Percentiles rank a stretch among this genome's conserved stretches.
Conservation (phyloP, 2,797 vertebrate species). For the Poeciliopsis infans region DNA sequence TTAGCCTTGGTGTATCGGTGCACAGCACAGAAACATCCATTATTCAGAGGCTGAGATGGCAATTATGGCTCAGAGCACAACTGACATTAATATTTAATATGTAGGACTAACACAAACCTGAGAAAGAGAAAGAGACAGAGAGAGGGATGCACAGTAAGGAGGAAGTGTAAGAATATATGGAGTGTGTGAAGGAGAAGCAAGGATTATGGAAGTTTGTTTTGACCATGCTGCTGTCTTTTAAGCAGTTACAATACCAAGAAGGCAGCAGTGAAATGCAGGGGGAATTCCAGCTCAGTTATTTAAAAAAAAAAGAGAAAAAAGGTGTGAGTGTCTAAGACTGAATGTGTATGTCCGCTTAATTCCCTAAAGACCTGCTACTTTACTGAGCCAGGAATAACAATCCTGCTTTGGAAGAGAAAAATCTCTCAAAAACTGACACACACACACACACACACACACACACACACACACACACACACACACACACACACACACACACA, state of each 20-base stretch:
- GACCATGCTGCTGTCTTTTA: slow-evolving; percentile 65
- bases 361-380: slow-evolving; percentile 65
- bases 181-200: slow-evolving; percentile 47
- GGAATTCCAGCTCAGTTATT: slow-evolving; percentile 68
- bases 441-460: slow-evolving; percentile 4
- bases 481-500: slow-evolving; percentile 10
- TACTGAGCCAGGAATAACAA: slow-evolving; percentile 76
- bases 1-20: slow-evolving; percentile 91
- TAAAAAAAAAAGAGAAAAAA: slow-evolving; percentile 8
- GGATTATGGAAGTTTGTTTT: slow-evolving; percentile 66
- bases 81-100: slow-evolving; percentile 99
- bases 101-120: slow-evolving; percentile 96
- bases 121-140: slow-evolving; percentile 57
- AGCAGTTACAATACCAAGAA: slow-evolving; percentile 69
- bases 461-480: slow-evolving; percentile 17
- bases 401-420: slow-evolving; percentile 54
- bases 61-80: slow-evolving; percentile 99
- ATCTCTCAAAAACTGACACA: slow-evolving; percentile 2
- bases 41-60: slow-evolving; percentile 99
- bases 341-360: slow-evolving; percentile 73
- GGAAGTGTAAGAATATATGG: slow-evolving; percentile 46
- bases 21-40: slow-evolving; percentile 96
- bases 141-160: slow-evolving; percentile 58
- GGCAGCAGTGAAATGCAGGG: slow-evolving; percentile 71
- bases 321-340: slow-evolving; percentile 48